Conservation (phyloP, 2,113 vertebrate genomes). For the Sinocyclocheilus rhinocerous region DNA sequence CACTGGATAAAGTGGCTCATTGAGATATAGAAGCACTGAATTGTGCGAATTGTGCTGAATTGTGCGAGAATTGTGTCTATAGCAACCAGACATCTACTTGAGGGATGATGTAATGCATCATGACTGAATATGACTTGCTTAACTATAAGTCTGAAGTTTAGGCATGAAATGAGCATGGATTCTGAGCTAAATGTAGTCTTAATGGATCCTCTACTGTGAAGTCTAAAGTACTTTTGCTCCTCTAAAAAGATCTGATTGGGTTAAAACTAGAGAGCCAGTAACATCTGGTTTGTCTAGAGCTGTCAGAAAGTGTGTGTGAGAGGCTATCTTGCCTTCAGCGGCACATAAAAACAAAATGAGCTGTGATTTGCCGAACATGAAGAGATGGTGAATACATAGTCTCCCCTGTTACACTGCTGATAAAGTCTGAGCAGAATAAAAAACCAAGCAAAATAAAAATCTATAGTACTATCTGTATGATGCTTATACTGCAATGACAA, state of each 20-base stretch:
- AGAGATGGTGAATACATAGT: background rate
- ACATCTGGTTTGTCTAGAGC: background rate
- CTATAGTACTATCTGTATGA: background rate
- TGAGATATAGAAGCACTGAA: conserved; percentile 8
- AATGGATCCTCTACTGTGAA: background rate
- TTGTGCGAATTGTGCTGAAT: background rate
- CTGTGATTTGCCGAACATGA: background rate
- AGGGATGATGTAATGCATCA: background rate
- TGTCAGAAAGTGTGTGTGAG: background rate
- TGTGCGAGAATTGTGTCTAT: background rate
- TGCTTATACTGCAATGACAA: background rate
- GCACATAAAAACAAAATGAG: background rate
- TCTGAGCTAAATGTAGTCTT: conserved; percentile 1
- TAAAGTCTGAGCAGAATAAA: background rate
- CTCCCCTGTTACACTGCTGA: background rate
- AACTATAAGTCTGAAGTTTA: background rate
- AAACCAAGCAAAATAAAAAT: background rate
- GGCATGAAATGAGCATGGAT: background rate
- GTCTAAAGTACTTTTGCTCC: background rate
- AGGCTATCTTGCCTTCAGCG: background rate
- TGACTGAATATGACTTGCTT: conserved; percentile 11
- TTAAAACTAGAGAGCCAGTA: background rate
- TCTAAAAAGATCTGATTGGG: background rate
- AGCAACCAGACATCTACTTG: background rate
- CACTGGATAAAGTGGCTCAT: conserved; percentile 34